Base-by-base conservation (phyloP, 2,113 vertebrate species). In the Falco punctatus region DNA sequence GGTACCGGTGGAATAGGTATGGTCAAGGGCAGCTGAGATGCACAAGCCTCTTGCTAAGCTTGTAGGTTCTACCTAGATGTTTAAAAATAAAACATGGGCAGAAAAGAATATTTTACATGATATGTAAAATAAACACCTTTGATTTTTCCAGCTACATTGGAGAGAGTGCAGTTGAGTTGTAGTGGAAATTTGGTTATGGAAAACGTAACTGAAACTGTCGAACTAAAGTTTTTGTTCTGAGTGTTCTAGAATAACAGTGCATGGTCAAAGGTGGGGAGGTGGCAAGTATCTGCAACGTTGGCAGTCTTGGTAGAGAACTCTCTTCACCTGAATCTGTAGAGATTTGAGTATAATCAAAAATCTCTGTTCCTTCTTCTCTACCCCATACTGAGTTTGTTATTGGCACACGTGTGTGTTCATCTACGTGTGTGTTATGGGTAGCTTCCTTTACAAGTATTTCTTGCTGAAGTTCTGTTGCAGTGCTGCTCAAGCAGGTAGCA, bases 1-100 rank as follows among this genome's bases (percentile, higher is more conserved):
- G 9, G 1, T 5, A 24, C 33, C 14, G 17, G 1, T 2, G 24
- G 24, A 5, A 32, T 30, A 11, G 49, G 38, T 42, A 13, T 4
- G 42, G 38, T 3, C 13, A 28, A 28, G 44, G 52, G 27, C 59
- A 32, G 13, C 54, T n/a, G 13, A 26, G 27, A 4, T 21, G 38
- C 17, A 7, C 5, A 5, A 33, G 32, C 18, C 2, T 35, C 77
- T 66, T 66, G 33, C 23, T 21, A 11, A 42, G 57, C n/a, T 51
- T 33, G 0, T 11, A 10, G 8, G 9, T 48, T 40, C 40, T 61
- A 6, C 11, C 23, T 6, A 27, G 49, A 2, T 55, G 46, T 51
- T 35, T 38, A 24, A 22, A 64, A 49, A 24, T 38, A 46, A 38
- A 82, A 44, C 9, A 2, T 2, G 6, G 19, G 26, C 21, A 66